These are phyloP conservation scores for Peromyscus melanophrys DNA, from an alignment of 2,797 vertebrate genomes.

Conservation along the genomic window DNA sequence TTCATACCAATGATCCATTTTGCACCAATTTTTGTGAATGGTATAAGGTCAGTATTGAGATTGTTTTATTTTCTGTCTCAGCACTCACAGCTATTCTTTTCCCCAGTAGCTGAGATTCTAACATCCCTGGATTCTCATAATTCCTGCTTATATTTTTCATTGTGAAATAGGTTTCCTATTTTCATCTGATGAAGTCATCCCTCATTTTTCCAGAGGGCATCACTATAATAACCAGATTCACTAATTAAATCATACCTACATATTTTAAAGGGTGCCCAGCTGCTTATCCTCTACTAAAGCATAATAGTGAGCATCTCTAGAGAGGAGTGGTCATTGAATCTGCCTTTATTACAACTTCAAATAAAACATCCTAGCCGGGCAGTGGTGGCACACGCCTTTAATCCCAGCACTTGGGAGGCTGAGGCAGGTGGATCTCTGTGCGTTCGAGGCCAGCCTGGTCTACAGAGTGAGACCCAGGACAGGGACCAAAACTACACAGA, in stretches of 20 bases:
- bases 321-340: not conserved
- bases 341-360: conserved; percentile 27
- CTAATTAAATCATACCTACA: not conserved
- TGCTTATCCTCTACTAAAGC: not conserved
- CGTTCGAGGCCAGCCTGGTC: too few relatives aligned
- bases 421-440: too few relatives aligned
- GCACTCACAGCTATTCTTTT: not conserved
- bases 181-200: not conserved
- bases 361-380: not conserved
- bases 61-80: not conserved
- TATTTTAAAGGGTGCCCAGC: not conserved
- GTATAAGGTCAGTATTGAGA: not conserved
- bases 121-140: not conserved
- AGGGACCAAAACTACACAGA: too few relatives aligned
- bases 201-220: not conserved
- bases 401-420: too few relatives aligned
- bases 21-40: not conserved
- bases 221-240: conserved; percentile 9
- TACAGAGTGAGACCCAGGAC: too few relatives aligned
- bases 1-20: not conserved
- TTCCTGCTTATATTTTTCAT: not conserved
- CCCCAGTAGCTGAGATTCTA: not conserved
- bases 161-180: not conserved
- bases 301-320: not conserved
- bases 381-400: too few relatives aligned